Conservation (phyloP, 2,888 invertebrate genomes). For the Stegophylla sp. region DNA sequence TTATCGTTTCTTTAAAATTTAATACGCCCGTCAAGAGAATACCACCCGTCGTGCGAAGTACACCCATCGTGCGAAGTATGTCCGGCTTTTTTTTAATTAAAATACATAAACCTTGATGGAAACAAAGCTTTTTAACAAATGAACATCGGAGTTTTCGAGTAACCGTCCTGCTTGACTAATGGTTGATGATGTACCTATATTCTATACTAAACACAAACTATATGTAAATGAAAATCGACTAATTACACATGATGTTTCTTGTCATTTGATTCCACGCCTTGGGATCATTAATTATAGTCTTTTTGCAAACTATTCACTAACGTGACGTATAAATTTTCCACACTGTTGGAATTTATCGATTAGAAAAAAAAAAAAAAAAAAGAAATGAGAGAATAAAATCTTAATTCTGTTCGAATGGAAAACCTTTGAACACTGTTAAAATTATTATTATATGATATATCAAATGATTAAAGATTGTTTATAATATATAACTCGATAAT, state of each 20-base stretch:
- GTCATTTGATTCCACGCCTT: conserved; percentile 21
- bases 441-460: too few relatives aligned
- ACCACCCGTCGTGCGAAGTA: too few relatives aligned
- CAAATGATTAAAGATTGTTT: too few relatives aligned
- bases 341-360: neutral
- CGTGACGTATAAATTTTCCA: neutral
- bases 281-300: conserved; percentile 33
- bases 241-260: neutral
- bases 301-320: neutral
- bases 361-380: too few relatives aligned
- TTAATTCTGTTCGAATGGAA: too few relatives aligned
- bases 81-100: conserved; percentile 1
- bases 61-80: too few relatives aligned
- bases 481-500: too few relatives aligned
- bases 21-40: too few relatives aligned
- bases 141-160: conserved; percentile 18
- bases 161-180: neutral
- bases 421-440: too few relatives aligned
- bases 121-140: conserved; percentile 32
- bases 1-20: too few relatives aligned
- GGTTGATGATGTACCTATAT: neutral
- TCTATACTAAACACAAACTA: neutral
- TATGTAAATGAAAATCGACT: conserved; percentile 17
- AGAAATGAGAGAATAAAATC: too few relatives aligned
- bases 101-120: neutral